Evolutionary conservation across 2,888 invertebrate genomes (phyloP), one percentile per base, ranked within the genome.

Genomic region (Hofmannophila pseudospretella): DNA sequence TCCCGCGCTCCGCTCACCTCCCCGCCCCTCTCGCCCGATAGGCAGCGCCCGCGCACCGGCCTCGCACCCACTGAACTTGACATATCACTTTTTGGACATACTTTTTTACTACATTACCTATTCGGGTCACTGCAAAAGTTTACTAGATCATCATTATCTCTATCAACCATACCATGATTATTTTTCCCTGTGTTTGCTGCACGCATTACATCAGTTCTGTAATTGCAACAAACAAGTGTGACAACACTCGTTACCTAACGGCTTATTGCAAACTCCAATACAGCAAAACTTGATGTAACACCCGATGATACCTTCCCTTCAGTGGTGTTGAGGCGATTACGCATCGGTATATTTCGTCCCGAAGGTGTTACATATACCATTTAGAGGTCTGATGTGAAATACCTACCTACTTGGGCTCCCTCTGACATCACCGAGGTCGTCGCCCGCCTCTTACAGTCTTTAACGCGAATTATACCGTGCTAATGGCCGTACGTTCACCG

Each of bases 401-500:
- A 56, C n/a, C n/a, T n/a, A n/a, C n/a, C n/a, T n/a, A n/a, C 54
- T 54, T 53, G 53, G 52, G 47, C 49, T 62, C 36, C 60, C 57
- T 64, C 71, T 73, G 72, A 72, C 75, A 71, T 68, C 67, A 67
- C 52, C 58, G 74, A 67, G 78, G 78, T 84, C 82, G 74, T 77
- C 76, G 36, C 35, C 44, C 44, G 49, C 63, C 45, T 44, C 49
- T 4, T 44, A 37, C 44, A 61, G 56, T 51, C 62, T 60, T 50
- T 38, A 67, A 67, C 67, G 67, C 70, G 62, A 75, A 75, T 78
- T 73, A 79, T 79, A 79, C 70, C 73, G 73, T 67, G 70, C 74
- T 76, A 81, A 80, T 80, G 66, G 72, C 62, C 64, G 66, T 81
- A 81, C 85, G 64, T 85, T 85, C 84, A 84, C 84, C 84, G 80